phyloP scores from a whole-genome alignment of 2,888 invertebrate genomes.

The Orchesella flavescens region DNA sequence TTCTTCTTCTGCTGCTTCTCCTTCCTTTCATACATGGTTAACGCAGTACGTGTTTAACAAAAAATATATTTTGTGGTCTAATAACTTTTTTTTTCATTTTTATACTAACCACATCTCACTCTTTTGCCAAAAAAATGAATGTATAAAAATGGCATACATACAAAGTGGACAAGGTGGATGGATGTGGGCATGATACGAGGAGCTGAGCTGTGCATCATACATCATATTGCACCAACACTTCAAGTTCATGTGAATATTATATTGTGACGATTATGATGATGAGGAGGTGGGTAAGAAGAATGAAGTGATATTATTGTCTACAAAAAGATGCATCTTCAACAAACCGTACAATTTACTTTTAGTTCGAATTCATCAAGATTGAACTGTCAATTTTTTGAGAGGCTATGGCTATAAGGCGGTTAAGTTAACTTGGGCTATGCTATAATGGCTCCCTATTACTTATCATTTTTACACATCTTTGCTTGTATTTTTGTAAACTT shows the following conservation, averaged over 20 bases:
- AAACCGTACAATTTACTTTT: neutral
- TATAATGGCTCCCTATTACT: too few species aligned
- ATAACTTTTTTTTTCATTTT: conserved; percentile 58
- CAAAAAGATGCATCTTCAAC: neutral
- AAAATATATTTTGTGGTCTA: conserved; percentile 68
- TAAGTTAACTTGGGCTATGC: too few species aligned
- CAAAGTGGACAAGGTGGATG: conserved; percentile 47
- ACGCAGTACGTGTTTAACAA: conserved; percentile 21
- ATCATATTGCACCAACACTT: conserved; percentile 62
- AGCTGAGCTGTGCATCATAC: conserved; percentile 50
- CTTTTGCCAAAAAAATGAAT: conserved; percentile 21
- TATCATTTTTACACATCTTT: too few species aligned
- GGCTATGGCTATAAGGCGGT: too few species aligned
- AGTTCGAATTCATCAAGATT: too few species aligned
- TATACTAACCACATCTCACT: conserved; percentile 2
- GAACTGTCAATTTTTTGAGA: too few species aligned
- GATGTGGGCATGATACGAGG: too few species aligned
- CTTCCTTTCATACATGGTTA: neutral
- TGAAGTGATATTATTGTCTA: too few species aligned
- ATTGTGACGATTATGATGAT: too few species aligned
- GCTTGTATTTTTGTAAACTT: too few species aligned
- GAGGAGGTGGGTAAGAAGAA: too few species aligned
- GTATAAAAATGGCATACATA: conserved; percentile 48
- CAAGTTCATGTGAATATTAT: neutral
- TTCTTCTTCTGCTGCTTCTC: neutral